These are phyloP conservation scores for Drymonia ruficornis DNA, from an alignment of 2,888 invertebrate genomes.

Conservation along the genomic window DNA sequence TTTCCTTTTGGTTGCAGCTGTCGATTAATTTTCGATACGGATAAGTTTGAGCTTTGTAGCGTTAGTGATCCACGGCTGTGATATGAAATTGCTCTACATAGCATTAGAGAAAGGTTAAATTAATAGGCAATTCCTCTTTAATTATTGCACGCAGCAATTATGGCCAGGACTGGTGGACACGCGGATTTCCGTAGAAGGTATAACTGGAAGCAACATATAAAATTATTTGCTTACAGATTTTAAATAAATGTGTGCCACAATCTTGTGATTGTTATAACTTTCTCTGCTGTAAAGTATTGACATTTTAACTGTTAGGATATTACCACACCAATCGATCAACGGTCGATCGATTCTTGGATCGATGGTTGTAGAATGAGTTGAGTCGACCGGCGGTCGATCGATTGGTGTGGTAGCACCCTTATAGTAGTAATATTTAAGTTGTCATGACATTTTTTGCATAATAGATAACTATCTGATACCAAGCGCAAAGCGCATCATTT, in stretches of 20 bases:
- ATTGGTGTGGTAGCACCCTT: too few species aligned
- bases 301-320: conserved; percentile 28
- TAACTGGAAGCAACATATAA: conserved; percentile 86
- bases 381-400: too few species aligned
- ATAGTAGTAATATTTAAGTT: too few species aligned
- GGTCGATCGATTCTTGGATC: too few species aligned
- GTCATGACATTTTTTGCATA: too few species aligned
- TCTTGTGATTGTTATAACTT: conserved; percentile 22
- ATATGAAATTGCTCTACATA: conserved; percentile 72
- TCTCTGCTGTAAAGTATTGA: conserved; percentile 18
- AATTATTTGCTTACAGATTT: conserved; percentile 35
- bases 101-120: conserved; percentile 48
- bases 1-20: conserved; percentile 79
- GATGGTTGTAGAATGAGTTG: too few species aligned
- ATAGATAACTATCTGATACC: too few species aligned
- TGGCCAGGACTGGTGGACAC: conserved; percentile 86
- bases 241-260: conserved; percentile 41
- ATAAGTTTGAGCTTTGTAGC: conserved; percentile 80
- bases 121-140: conserved; percentile 68
- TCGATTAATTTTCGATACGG: conserved; percentile 81
- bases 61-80: conserved; percentile 78
- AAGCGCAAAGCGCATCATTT: conserved; percentile 1
- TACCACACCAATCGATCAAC: too few species aligned
- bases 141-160: conserved; percentile 82
- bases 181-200: conserved; percentile 86